A percentile compares a stretch with the other conserved stretches of the same genome.
These are phyloP conservation scores for Drosophila mimetica DNA, from an alignment of 2,888 invertebrate genomes.

Conservation along the genomic window DNA sequence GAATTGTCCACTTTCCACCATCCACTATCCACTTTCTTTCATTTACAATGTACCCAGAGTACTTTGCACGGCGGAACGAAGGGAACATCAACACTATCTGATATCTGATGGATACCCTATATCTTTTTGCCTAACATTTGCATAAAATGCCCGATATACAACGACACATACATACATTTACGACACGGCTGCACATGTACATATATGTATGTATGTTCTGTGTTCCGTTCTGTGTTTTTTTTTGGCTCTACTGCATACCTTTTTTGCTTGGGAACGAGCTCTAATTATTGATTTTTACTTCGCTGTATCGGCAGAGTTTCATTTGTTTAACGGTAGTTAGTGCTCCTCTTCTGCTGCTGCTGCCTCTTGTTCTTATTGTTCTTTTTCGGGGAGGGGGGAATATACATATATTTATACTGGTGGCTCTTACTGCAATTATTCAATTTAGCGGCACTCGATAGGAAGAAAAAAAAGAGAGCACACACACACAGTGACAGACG, in stretches of 20 bases:
- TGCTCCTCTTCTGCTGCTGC: not conserved
- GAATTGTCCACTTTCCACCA: not conserved
- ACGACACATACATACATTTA: conserved; percentile 16
- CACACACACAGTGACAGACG: not conserved
- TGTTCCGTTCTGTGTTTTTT: conserved; percentile 27
- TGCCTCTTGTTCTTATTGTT: not conserved
- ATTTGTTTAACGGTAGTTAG: conserved; percentile 2
- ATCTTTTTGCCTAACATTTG: conserved; percentile 2
- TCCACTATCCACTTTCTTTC: not conserved
- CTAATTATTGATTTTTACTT: conserved; percentile 71
- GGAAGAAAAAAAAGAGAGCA: not conserved
- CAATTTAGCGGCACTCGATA: conserved; percentile 6
- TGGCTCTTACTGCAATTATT: conserved; percentile 10
- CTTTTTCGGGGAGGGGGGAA: not conserved
- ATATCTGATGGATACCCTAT: not conserved
- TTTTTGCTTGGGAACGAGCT: conserved; percentile 43
- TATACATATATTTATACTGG: not conserved
- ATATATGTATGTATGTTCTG: conserved; percentile 4
- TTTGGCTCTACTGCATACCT: conserved; percentile 50
- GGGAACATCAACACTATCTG: too few species aligned
- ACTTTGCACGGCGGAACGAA: too few species aligned
- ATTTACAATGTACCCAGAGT: too few species aligned
- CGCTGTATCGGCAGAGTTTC: conserved; percentile 46
- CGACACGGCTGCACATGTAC: not conserved
- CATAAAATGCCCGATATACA: conserved; percentile 1